Conservation (phyloP, 35 echinoderm and acorn worm genomes). For the Apostichopus californicus region DNA sequence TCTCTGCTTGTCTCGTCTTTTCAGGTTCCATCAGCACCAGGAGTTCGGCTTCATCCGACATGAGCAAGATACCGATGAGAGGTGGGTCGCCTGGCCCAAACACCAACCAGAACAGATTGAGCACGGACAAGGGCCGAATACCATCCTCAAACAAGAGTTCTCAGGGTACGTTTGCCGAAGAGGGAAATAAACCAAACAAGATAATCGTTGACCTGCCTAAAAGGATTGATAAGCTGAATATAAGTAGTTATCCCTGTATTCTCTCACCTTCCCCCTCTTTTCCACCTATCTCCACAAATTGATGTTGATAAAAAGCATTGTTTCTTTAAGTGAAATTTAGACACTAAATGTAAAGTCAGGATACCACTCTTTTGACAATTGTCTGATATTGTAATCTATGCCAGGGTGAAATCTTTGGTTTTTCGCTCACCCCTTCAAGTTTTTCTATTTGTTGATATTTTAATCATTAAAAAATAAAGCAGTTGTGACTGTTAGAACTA, state of each 20-base stretch:
- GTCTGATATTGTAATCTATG: too few relatives aligned
- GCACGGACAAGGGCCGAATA: slow-evolving; percentile 49
- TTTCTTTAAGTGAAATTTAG: too few relatives aligned
- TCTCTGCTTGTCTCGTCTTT: neutral
- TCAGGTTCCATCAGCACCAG: slow-evolving; percentile 71
- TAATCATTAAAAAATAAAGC: too few relatives aligned
- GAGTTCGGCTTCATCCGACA: slow-evolving; percentile 79
- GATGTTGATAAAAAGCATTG: too few relatives aligned
- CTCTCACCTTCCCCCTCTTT: neutral
- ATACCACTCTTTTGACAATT: too few relatives aligned
- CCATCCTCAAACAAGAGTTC: slow-evolving; percentile 12
- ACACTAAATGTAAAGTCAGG: too few relatives aligned
- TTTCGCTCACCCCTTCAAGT: too few relatives aligned
- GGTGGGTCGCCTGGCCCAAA: slow-evolving; percentile 53
- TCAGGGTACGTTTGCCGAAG: neutral
- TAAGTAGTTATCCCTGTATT: neutral
- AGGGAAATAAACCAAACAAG: neutral
- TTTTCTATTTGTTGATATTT: too few relatives aligned
- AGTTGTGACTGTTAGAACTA: too few relatives aligned
- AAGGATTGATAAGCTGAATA: neutral
- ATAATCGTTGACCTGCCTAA: neutral
- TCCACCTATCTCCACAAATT: neutral
- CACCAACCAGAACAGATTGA: slow-evolving; percentile 54
- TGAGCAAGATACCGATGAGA: slow-evolving; percentile 61
- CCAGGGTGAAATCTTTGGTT: too few relatives aligned